Evolutionary conservation across 2,888 invertebrate species (phyloP), one percentile per base, ranked within the genome.

Genomic region (Antheraea assamensis): DNA sequence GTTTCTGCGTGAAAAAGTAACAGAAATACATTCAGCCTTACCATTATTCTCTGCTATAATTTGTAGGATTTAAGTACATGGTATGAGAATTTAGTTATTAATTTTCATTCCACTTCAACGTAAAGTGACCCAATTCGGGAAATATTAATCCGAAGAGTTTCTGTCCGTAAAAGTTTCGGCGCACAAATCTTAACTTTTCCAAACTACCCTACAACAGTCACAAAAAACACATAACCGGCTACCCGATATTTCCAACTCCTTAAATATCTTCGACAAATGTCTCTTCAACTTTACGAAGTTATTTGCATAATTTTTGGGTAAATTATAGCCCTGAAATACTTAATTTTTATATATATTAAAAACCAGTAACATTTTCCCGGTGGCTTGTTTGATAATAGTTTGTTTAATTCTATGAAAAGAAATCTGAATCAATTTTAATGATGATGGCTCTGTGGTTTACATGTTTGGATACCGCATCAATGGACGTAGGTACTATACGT

Each of bases 221-320:
- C 68, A 68, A 68, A 68, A 66, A 64, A 64, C 61, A 68, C 68
- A 68, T 68, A 68, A 35, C 35, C 35, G 68, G n/a, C 68, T 30
- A 64, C 31, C 35, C 68, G 68, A 68, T n/a, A 35, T 68, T 68
- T 35, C 35, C 35, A 68, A 68, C 74, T 77, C 75, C 71, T 74
- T 74, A 72, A 76, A 78, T 75, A 77, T 74, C 75, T 74, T 58
- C 21, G 73, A 71, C 74, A 68, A 76, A 77, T 74, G 72, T 70
- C 71, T 72, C 15, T 24, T 66, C 75, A 75, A 73, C 75, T 77
- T 76, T 61, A 42, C 61, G 42, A 72, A 64, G 27, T 64, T 72
- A 78, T 78, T 78, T 72, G 75, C 80, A 80, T 80, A 78, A 75
- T 77, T 78, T 78, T 64, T 42, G 49, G 30, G 47, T 75, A 71